Evolutionary conservation across 2,797 vertebrate species (phyloP), one percentile per base, ranked within the genome.

Genomic region (Coregonus ussuriensis): DNA sequence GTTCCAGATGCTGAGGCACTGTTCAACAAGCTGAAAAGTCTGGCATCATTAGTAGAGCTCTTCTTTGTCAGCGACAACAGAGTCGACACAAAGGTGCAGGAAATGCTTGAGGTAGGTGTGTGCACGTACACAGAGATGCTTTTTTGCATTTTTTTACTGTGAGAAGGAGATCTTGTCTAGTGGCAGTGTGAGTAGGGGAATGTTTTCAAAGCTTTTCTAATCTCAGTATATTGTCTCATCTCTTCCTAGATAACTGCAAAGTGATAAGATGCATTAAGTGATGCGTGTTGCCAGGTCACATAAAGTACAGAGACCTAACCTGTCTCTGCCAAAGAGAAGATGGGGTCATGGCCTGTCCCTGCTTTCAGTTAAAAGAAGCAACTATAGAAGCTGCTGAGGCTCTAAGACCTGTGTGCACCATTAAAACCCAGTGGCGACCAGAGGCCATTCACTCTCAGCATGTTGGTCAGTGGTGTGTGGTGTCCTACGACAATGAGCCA

Each of bases 341-440:
- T 80, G 78, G 76, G 76, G 78, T 84, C 78, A 80, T 78, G 71
- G 81, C 80, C 75, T 82, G 75, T 4, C 75, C 75, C 65, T 84
- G 70, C 73, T 82, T 82, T 76, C 75, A 80, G 9, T 13, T 53
- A 4, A 53, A 53, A 41, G 37, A 41, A 41, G 37, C 37, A 41
- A 41, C 37, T 41, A 7, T 6, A 41, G 6, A 41, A 41, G 37
- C 37, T 41, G 37, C 37, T 41, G 37, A 41, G 37, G 37, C 37
- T 41, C 35, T 4, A 41, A 41, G 37, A 41, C 6, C 37, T 41
- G 37, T 41, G 37, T 37, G 5, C 35, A 37, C 35, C 35, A 37
- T 37, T 37, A 5, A 37, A 37, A 37, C 35, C 35, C 35, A 1
- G 1, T 37, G 35, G 35, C 35, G 35, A 37, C 35, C 35, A 37